Evolutionary conservation across 2,797 vertebrate species (phyloP).

Genomic region (Glyptemys insculpta): DNA sequence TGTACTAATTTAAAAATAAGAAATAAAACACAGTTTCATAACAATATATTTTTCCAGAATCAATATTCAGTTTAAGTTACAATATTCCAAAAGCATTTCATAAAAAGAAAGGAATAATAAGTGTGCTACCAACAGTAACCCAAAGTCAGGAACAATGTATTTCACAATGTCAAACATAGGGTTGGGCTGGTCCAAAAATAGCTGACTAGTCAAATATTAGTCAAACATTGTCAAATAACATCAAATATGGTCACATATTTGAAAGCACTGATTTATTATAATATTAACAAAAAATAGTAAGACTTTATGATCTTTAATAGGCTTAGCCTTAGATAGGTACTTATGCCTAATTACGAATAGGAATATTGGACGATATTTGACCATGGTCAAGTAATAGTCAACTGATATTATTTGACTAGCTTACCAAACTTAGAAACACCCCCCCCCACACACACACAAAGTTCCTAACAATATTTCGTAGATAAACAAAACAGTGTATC

Average conservation of each 20-base stretch:
- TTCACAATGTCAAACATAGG: not conserved
- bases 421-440: not conserved
- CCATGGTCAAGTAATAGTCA: not conserved
- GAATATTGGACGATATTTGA: not conserved
- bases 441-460: no score
- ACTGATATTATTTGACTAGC: not conserved
- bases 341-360: not conserved
- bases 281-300: not conserved
- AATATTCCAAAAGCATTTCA: not conserved
- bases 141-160: not conserved
- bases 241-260: not conserved
- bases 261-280: not conserved
- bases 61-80: not conserved
- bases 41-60: not conserved
- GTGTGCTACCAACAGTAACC: not conserved
- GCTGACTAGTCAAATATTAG: not conserved
- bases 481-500: not conserved
- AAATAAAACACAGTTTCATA: not conserved
- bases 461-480: not conserved
- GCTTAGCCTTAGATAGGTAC: not conserved
- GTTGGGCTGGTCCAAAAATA: not conserved
- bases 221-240: not conserved
- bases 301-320: not conserved
- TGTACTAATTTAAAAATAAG: constrained; percentile 33
- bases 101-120: not conserved